Conservation (phyloP, 2,797 vertebrate genomes). For the Danio choprae region DNA sequence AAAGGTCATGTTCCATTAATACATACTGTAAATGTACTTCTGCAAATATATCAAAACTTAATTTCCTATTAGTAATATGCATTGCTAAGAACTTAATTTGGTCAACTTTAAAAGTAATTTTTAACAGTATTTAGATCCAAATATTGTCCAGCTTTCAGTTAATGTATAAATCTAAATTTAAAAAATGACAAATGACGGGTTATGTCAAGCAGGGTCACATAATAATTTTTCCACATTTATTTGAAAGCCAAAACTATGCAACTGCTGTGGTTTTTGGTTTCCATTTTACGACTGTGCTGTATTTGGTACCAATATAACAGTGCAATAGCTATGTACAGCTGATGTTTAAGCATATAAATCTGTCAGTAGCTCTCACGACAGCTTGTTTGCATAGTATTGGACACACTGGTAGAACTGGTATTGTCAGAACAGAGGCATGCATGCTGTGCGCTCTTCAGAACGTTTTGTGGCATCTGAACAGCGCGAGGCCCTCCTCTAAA, state of each 20-base stretch:
- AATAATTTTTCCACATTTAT: not conserved
- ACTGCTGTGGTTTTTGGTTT: constrained; percentile 14
- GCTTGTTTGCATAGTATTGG: constrained; percentile 46
- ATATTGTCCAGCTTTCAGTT: too few relatives aligned
- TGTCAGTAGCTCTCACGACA: constrained; percentile 36
- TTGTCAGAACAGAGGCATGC: constrained; percentile 42
- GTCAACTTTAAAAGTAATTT: too few relatives aligned
- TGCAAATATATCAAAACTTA: too few relatives aligned
- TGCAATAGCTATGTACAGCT: constrained; percentile 19
- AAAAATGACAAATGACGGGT: too few relatives aligned
- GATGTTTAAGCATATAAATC: constrained; percentile 22
- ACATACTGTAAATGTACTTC: too few relatives aligned
- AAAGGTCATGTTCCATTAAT: too few relatives aligned
- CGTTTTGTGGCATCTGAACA: constrained; percentile 38
- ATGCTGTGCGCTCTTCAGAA: constrained; percentile 10
- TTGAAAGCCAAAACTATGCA: constrained; percentile 17
- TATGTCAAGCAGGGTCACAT: not conserved
- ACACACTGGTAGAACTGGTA: constrained; percentile 54
- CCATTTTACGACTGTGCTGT: constrained; percentile 23
- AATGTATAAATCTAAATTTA: too few relatives aligned
- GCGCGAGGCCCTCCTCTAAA: constrained; percentile 37
- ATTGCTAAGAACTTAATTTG: too few relatives aligned
- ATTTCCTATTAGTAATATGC: too few relatives aligned
- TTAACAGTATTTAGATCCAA: too few relatives aligned
- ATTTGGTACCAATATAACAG: constrained; percentile 27